Evolutionary conservation across 2,888 invertebrate species (phyloP).

Genomic region (Eulithis prunata): DNA sequence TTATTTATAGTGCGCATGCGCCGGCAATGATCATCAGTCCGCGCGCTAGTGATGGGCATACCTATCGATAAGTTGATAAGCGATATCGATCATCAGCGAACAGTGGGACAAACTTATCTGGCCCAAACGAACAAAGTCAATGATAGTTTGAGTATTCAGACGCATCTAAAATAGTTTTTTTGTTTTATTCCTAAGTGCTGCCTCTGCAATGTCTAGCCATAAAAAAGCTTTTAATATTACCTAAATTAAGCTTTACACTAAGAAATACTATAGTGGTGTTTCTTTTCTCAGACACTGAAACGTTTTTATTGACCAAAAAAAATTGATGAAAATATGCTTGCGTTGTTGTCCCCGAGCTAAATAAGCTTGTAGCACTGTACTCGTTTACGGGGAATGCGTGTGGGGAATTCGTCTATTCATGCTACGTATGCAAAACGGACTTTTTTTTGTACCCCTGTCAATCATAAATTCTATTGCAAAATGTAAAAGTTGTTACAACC

Average conservation of each 20-base stretch:
- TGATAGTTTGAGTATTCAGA: too few relatives aligned
- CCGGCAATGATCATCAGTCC: conserved; percentile 83
- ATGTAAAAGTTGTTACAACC: conserved; percentile 14
- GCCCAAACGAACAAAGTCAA: too few relatives aligned
- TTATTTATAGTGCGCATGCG: conserved; percentile 83
- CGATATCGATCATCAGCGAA: conserved; percentile 33
- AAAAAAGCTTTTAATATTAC: too few relatives aligned
- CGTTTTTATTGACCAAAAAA: too few relatives aligned
- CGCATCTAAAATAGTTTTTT: too few relatives aligned
- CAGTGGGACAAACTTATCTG: not conserved
- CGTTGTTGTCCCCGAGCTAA: not conserved
- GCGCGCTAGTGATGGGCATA: conserved; percentile 73
- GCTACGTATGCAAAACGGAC: conserved; percentile 35
- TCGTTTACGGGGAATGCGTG: conserved; percentile 43
- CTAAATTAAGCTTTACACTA: too few relatives aligned
- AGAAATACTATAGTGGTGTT: too few relatives aligned
- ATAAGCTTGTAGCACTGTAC: conserved; percentile 44
- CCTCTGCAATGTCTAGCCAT: too few relatives aligned
- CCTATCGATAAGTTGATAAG: conserved; percentile 44
- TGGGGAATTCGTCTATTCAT: conserved; percentile 48
- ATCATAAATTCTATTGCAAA: conserved; percentile 20
- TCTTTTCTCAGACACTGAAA: too few relatives aligned
- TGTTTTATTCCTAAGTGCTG: too few relatives aligned
- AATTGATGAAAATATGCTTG: too few relatives aligned
- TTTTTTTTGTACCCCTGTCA: conserved; percentile 9